These are phyloP conservation scores for Megastigmus dorsalis DNA, from an alignment of 2,888 invertebrate species.

Conservation along the genomic window DNA sequence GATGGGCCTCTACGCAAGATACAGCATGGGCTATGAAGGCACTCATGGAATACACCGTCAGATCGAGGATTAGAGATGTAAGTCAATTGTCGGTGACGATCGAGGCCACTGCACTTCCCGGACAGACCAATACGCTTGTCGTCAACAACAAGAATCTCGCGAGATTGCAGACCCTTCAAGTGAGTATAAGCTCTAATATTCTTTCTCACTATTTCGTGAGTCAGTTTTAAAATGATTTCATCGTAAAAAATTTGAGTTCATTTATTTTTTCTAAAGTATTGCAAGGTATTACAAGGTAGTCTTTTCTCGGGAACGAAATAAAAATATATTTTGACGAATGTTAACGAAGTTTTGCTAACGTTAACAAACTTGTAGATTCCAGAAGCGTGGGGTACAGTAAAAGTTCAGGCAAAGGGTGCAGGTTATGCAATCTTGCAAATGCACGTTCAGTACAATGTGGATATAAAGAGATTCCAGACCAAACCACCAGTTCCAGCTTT, in stretches of 20 bases:
- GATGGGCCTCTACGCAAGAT: conserved; percentile 93
- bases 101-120: conserved; percentile 88
- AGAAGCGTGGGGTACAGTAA: conserved; percentile 94
- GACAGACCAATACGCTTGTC: conserved; percentile 80
- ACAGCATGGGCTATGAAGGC: conserved; percentile 92
- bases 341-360: background rate
- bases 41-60: conserved; percentile 90
- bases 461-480: conserved; percentile 88
- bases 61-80: conserved; percentile 89
- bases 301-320: background rate
- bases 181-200: conserved; percentile 68
- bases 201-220: background rate
- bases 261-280: background rate
- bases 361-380: conserved; percentile 88
- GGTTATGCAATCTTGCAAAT: conserved; percentile 96
- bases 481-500: conserved; percentile 89
- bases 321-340: background rate
- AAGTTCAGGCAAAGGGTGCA: conserved; percentile 92
- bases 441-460: conserved; percentile 94
- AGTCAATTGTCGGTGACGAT: conserved; percentile 85
- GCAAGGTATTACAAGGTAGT: too few relatives aligned
- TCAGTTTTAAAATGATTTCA: background rate
- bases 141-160: conserved; percentile 88
- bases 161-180: conserved; percentile 85
- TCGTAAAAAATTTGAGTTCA: background rate